Evolutionary conservation across 1,140 invertebrate species (phyloP).

Genomic region (Drosophila pandora): DNA sequence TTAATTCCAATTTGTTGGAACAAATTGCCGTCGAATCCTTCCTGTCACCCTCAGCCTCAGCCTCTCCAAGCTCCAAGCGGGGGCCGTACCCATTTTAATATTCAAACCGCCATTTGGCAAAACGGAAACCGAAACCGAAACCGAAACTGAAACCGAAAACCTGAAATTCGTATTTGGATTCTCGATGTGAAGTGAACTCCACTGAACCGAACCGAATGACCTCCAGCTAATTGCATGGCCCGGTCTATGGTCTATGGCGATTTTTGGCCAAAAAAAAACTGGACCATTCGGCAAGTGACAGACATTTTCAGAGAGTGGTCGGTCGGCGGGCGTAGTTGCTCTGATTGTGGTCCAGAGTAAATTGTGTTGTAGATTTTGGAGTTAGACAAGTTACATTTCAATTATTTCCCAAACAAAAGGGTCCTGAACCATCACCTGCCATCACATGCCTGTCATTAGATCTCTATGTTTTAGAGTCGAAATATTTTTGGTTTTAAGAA

Average conservation of each 20-base stretch:
- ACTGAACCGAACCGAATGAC: slow-evolving; percentile 59
- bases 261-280: slow-evolving; percentile 16
- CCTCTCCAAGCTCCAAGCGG: slow-evolving; percentile 21
- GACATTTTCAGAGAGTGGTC: too few relatives aligned
- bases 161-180: slow-evolving; percentile 18
- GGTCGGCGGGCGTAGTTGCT: background rate
- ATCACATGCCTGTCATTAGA: too few relatives aligned
- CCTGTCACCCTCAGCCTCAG: slow-evolving; percentile 39
- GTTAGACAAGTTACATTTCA: background rate
- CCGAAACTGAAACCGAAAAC: slow-evolving; percentile 11
- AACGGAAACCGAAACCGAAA: slow-evolving; percentile 42
- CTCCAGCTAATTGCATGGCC: slow-evolving; percentile 72
- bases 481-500: background rate
- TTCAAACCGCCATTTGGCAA: slow-evolving; percentile 38
- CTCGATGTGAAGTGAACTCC: slow-evolving; percentile 17
- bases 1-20: slow-evolving; percentile 66
- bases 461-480: too few relatives aligned
- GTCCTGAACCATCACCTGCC: too few relatives aligned
- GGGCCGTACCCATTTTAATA: slow-evolving; percentile 62
- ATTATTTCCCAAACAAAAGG: too few relatives aligned
- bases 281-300: slow-evolving; percentile 44
- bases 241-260: slow-evolving; percentile 26
- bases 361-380: slow-evolving; percentile 46
- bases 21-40: slow-evolving; percentile 69
- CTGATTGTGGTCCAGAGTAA: slow-evolving; percentile 25